Evolutionary conservation across 1,140 invertebrate species (phyloP), one percentile per base, ranked within the genome.

Genomic region (Bombus haemorrhoidalis): DNA sequence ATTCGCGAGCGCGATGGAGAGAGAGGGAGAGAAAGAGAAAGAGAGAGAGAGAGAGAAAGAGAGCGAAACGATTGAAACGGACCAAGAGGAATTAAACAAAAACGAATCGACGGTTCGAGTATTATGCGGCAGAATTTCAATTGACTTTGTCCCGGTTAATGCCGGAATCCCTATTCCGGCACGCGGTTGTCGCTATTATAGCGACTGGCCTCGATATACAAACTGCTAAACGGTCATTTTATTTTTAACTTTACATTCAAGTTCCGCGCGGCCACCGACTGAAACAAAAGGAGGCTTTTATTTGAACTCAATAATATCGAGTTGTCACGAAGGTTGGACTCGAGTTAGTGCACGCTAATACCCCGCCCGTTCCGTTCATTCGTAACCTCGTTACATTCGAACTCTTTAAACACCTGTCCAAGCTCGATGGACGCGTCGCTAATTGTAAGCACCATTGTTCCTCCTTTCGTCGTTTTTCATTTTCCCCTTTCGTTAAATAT

Each of bases 221-320:
- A 77, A 81, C 85, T 62, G 64, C 53, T 89, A 87, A 89, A 90
- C 77, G 88, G 59, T 89, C 84, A 71, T 37, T 90, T 90, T 90
- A 90, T 90, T 90, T 90, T 89, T 90, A 90, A 89, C 89, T 84
- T 86, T n/a, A 62, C 88, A 66, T 86, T 79, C 80, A 77, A 73
- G 79, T 85, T 76, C 66, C 74, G 66, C 71, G 66, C 62, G 59
- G 25, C 64, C 32, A 41, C 53, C 59, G 47, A 9, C n/a, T 18
- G 72, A 43, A 34, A 89, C 84, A 87, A 89, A 89, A 81, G 83
- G 37, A 43, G 78, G 73, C 73, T 87, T 66, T 89, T 89, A 89
- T 89, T 90, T 43, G 34, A 84, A 76, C 62, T 87, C 87, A 74
- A 89, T 89, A 86, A 66, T 86, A 83, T 89, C 81, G 87, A 86